Conservation (phyloP, 2,888 invertebrate genomes). For the Acrobasis suavella region DNA sequence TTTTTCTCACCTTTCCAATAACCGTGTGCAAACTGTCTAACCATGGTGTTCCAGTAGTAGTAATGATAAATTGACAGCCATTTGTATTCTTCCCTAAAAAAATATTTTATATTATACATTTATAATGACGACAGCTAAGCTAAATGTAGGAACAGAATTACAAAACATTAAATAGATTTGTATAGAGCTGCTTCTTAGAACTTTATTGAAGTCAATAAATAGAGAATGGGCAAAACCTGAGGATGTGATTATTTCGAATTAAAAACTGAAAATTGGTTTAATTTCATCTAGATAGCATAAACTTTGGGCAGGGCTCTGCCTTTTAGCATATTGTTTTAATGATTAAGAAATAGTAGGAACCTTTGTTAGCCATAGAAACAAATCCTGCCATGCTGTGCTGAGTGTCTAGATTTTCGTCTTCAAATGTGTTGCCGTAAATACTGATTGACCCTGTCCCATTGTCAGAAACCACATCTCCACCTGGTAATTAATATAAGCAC, state of each 20-base stretch:
- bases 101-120: background rate
- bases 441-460: constrained; percentile 93
- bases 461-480: constrained; percentile 91
- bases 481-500: constrained; percentile 63
- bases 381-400: constrained; percentile 92
- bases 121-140: background rate
- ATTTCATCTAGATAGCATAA: too few species aligned
- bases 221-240: too few species aligned
- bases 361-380: constrained; percentile 95
- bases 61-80: constrained; percentile 97
- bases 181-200: too few species aligned
- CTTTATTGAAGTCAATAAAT: too few species aligned
- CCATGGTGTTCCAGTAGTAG: constrained; percentile 94
- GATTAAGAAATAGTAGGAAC: constrained; percentile 46
- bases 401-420: constrained; percentile 92
- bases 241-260: too few species aligned
- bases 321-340: too few species aligned
- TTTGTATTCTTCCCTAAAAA: constrained; percentile 90
- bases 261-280: too few species aligned
- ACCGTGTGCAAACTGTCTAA: constrained; percentile 94
- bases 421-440: constrained; percentile 92
- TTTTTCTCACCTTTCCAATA: constrained; percentile 89
- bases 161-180: background rate
- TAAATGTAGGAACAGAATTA: background rate
- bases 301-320: too few species aligned